Evolutionary conservation across 2,113 vertebrate species (phyloP).

Genomic region (Nipponia nippon): DNA sequence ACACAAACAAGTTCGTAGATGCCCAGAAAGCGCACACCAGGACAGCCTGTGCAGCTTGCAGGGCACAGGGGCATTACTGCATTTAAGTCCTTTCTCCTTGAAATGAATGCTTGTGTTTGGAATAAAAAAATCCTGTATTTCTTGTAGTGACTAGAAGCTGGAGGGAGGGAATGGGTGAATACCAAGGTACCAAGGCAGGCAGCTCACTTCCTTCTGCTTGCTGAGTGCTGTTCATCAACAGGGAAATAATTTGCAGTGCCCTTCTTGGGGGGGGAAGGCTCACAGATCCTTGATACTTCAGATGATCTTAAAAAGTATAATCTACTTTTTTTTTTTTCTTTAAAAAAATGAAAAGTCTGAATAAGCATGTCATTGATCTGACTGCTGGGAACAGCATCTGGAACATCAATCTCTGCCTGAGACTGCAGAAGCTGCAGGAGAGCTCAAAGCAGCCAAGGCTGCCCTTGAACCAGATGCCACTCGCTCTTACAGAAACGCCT

Average conservation of each 20-base stretch:
- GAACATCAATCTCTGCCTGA: slow-evolving; percentile 34
- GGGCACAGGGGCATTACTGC: not conserved
- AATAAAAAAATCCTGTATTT: not conserved
- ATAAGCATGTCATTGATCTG: not conserved
- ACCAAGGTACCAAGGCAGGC: not conserved
- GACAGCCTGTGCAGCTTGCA: not conserved
- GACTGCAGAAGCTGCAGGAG: slow-evolving; percentile 38
- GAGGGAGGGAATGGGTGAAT: not conserved
- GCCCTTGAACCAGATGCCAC: slow-evolving; percentile 34
- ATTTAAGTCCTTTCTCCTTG: not conserved
- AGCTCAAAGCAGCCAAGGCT: slow-evolving; percentile 43
- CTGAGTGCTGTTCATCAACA: not conserved
- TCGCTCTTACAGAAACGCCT: not conserved
- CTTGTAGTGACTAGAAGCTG: not conserved
- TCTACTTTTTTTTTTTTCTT: not conserved
- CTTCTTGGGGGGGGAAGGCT: not conserved
- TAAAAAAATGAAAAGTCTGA: slow-evolving; percentile 13
- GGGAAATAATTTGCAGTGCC: not conserved
- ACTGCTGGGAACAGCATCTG: slow-evolving; percentile 45
- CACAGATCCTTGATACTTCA: not conserved
- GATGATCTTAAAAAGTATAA: not conserved
- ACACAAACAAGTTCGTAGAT: not conserved
- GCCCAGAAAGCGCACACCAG: not conserved
- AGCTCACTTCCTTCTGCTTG: not conserved
- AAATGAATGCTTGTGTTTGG: not conserved